Evolutionary conservation across 1,140 invertebrate species (phyloP), one percentile per base, ranked within the genome.

Genomic region (Helicoverpa armigera): DNA sequence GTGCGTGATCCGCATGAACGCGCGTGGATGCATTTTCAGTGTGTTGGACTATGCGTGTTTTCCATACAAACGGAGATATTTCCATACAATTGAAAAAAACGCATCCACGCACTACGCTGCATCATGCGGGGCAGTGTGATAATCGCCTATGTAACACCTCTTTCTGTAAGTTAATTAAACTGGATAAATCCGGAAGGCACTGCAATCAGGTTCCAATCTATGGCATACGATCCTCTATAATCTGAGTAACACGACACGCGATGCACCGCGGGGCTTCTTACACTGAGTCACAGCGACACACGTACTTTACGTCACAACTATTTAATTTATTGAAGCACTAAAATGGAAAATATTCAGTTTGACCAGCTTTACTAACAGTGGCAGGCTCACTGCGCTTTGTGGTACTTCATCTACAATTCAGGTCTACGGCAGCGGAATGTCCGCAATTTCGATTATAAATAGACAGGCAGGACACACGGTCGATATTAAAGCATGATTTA

Each of bases 191-290:
- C 53, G 70, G 53, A 73, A 77, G 60, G 48, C 13, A 13, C 13
- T 2, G 14, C 61, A 77, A 77, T 77, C 74, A 77, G 60, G 58
- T 77, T 65, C 11, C 3, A 65, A 29, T 60, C 13, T 14, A 12
- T 18, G 16, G 56, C 23, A 76, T 53, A 77, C 74, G 60, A 77
- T 77, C 18, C 74, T 12, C 13, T 4, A 51, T 63, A 79, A 72
- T 61, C 78, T 53, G 29, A 56, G 78, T 79, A 51, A 79, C 56
- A 7, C 35, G 53, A 79, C 35, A 70, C 74, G 69, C 56, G 16
- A 50, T 48, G 63, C 76, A 14, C 53, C n/a, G 56, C 56, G 67
- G 53, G 78, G 78, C 78, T 79, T 79, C 78, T 61, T 16, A 43
- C 51, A 18, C 67, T 79, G 67, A 79, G 54, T 79, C 78, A 79